phyloP scores from a whole-genome alignment of 2,797 vertebrate genomes.

The Peromyscus melanophrys region DNA sequence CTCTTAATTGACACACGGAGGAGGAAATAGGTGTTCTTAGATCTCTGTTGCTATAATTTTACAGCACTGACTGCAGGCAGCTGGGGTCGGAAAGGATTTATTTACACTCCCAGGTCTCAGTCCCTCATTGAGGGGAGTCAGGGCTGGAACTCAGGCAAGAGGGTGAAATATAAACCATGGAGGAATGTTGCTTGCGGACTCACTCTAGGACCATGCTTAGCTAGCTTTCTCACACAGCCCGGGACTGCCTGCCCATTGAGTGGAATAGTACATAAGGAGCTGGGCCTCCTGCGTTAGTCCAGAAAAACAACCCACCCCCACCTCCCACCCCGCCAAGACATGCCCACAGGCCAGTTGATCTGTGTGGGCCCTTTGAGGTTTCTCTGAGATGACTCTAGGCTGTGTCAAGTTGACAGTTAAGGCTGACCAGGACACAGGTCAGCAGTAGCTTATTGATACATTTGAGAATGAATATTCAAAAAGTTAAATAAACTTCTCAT shows the following conservation, averaged over 20 bases:
- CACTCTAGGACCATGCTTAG: background rate
- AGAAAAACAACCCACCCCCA: background rate
- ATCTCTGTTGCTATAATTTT: background rate
- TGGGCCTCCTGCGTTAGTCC: background rate
- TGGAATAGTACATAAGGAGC: too few relatives aligned
- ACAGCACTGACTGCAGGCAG: background rate
- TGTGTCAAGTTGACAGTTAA: background rate
- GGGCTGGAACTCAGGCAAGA: background rate
- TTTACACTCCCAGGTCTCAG: background rate
- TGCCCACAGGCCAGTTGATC: background rate
- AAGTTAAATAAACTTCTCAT: background rate
- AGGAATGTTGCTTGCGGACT: background rate
- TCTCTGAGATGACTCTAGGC: background rate
- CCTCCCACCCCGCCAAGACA: background rate
- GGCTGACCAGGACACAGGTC: background rate
- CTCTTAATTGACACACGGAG: background rate
- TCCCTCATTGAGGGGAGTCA: background rate
- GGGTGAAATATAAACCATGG: too few relatives aligned
- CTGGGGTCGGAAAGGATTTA: background rate
- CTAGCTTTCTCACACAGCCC: too few relatives aligned
- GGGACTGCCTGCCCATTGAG: background rate
- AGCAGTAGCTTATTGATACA: background rate
- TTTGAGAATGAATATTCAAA: background rate
- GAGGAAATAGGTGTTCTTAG: constrained; percentile 15
- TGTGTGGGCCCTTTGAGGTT: background rate